Evolutionary conservation across 2,113 vertebrate species (phyloP).

Genomic region (Lynx canadensis): DNA sequence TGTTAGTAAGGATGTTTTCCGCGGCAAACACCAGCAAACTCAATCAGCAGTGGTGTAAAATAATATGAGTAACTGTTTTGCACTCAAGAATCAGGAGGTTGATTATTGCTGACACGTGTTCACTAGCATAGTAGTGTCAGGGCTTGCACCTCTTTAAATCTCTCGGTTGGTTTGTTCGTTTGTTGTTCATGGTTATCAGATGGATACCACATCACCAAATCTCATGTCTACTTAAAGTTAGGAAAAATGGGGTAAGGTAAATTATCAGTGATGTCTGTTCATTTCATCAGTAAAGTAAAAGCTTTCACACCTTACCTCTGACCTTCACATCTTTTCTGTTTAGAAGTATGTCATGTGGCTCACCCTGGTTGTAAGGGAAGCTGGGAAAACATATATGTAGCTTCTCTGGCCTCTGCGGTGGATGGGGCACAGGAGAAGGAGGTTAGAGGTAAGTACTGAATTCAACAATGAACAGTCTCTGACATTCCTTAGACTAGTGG

Average conservation of each 20-base stretch:
- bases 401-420: background rate
- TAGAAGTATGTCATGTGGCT: background rate
- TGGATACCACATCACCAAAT: background rate
- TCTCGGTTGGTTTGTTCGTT: background rate
- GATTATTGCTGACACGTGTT: background rate
- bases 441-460: background rate
- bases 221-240: background rate
- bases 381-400: background rate
- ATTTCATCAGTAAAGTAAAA: constrained; percentile 8
- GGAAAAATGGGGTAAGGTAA: background rate
- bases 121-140: background rate
- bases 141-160: background rate
- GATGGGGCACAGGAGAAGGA: background rate
- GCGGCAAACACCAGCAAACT: background rate
- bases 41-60: background rate
- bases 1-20: background rate
- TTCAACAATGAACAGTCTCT: background rate
- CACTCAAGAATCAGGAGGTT: background rate
- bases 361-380: background rate
- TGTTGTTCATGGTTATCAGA: background rate
- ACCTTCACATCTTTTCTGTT: background rate
- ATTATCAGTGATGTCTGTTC: background rate
- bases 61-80: background rate
- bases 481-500: background rate
- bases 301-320: background rate